Evolutionary conservation across 2,113 vertebrate species (phyloP), one percentile per base, ranked within the genome.

Genomic region (Colistium nudipinnis): DNA sequence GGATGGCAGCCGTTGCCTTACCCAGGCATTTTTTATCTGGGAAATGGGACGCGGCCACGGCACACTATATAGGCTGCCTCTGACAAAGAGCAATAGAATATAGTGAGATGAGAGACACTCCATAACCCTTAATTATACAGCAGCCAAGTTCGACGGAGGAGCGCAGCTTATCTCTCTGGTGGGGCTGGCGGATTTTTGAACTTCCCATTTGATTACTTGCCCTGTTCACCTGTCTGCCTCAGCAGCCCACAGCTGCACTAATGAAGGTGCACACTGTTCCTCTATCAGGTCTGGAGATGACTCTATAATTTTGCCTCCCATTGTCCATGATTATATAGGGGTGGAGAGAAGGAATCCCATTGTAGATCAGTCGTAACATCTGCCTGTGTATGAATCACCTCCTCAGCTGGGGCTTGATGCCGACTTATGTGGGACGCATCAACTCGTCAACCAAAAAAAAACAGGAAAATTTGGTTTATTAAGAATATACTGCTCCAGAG

Each of bases 41-140:
- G 65, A 89, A 88, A 83, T 81, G 83, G 82, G 85, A 82, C 85
- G 85, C 74, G 66, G 74, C 44, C 51, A 62, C 71, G 70, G 82
- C 49, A 52, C 47, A 77, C 62, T 86, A 74, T 84, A 70, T 81
- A 75, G 80, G 80, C 89, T 86, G 70, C 52, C 41, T 77, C 74
- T 74, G 80, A 88, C 80, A 87, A 87, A 86, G 64, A 85, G 55
- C 78, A 81, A 82, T 74, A 74, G 78, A 85, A 87, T 78, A 87
- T 62, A 70, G 71, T 39, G 72, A 80, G 79, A 87, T 84, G 87
- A 88, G 80, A 87, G 84, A 84, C 82, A 82, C 84, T 85, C 81
- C 61, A 86, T 86, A 90, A 80, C 74, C 80, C 82, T 88, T 88
- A 87, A 90, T 89, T 88, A 89, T 83, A 66, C 70, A 75, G 76